Conservation (phyloP, 1,140 invertebrate species). For the Globodera rostochiensis region DNA sequence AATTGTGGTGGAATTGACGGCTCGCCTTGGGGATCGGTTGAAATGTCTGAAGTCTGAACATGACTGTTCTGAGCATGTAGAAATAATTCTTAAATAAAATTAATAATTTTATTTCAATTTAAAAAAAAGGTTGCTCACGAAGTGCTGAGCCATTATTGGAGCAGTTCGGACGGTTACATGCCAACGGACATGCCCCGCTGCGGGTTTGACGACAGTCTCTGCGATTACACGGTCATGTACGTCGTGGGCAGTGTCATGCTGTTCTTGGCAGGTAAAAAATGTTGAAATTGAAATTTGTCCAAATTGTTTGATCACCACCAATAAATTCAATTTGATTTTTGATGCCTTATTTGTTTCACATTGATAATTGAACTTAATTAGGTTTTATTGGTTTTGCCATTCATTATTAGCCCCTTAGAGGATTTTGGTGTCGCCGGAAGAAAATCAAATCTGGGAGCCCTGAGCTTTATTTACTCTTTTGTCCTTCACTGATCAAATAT, state of each 20-base stretch:
- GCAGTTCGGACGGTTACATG: conserved; percentile 36
- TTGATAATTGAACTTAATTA: too few relatives aligned
- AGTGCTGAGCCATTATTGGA: conserved; percentile 58
- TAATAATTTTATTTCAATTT: neutral
- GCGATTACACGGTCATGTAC: conserved; percentile 60
- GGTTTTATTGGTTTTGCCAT: too few relatives aligned
- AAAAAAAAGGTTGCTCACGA: conserved; percentile 57
- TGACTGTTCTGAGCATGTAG: conserved; percentile 63
- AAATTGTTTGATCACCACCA: too few relatives aligned
- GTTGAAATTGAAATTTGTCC: too few relatives aligned
- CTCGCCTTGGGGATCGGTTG: conserved; percentile 51
- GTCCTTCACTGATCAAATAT: too few relatives aligned
- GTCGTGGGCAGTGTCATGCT: conserved; percentile 49
- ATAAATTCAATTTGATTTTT: too few relatives aligned
- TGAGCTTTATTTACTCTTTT: too few relatives aligned
- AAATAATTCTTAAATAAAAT: neutral
- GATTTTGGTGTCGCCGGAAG: too few relatives aligned
- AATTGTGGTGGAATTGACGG: conserved; percentile 64
- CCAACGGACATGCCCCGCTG: conserved; percentile 56
- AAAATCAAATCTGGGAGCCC: too few relatives aligned
- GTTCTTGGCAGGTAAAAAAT: conserved; percentile 39
- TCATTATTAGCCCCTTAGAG: too few relatives aligned
- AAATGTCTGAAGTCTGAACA: conserved; percentile 49
- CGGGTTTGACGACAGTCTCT: conserved; percentile 62
- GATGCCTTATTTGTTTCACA: too few relatives aligned